Evolutionary conservation across 2,888 invertebrate genomes (phyloP).

Genomic region (Callosobruchus maculatus): DNA sequence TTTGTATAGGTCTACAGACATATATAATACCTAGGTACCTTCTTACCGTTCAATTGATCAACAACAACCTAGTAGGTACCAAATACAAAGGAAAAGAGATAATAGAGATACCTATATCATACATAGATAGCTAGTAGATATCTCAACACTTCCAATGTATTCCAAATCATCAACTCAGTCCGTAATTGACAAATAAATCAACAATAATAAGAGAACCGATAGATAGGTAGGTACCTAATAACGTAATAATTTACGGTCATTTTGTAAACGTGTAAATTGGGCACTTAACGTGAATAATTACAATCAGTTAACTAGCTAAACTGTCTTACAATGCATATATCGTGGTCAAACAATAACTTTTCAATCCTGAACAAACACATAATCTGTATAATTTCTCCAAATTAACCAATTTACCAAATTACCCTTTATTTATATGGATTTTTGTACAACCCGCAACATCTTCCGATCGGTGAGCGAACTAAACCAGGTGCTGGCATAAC

Average conservation of each 20-base stretch:
- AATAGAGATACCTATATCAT: no score
- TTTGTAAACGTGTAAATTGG: slow-evolving; percentile 16
- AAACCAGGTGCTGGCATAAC: background rate
- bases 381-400: slow-evolving; percentile 10
- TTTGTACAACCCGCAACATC: slow-evolving; percentile 15
- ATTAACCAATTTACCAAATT: slow-evolving; percentile 17
- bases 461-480: slow-evolving; percentile 5
- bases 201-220: background rate
- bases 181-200: background rate
- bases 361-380: background rate
- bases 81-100: no score
- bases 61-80: no score
- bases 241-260: background rate
- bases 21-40: no score
- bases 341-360: background rate
- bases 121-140: no score
- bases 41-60: no score
- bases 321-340: background rate
- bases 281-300: slow-evolving; percentile 6
- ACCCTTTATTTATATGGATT: slow-evolving; percentile 11
- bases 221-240: background rate
- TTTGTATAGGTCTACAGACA: no score
- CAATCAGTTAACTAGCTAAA: background rate
- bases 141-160: no score
- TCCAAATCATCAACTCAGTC: no score